Evolutionary conservation across 2,888 invertebrate species (phyloP), one percentile per base, ranked within the genome.

Genomic region (Caenorhabditis becei): DNA sequence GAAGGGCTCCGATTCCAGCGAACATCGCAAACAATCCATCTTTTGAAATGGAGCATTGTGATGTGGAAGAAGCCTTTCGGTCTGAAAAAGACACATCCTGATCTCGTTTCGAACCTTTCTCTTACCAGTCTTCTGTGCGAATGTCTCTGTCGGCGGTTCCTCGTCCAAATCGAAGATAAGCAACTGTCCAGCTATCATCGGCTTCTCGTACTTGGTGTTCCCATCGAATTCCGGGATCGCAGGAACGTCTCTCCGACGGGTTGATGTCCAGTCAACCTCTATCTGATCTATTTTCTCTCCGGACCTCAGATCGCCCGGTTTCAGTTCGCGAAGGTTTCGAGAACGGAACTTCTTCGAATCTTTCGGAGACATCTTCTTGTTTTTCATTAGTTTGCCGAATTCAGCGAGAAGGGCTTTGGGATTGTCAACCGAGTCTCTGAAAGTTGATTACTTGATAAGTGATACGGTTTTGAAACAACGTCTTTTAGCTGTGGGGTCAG

Each of bases 131-230:
- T 44, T 65, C n/a, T 20, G 49, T 10, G 20, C 10, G 26, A 47
- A 35, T 1, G 59, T 20, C 37, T 81, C 85, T 24, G 18, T 53
- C 18, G 90, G 90, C n/a, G 90, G 90, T 41, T 88, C 89, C 63
- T 91, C 91, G 65, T 91, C 91, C 74, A 91, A 61, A 77, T 91
- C 91, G 79, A 86, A 91, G 37, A 91, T 88, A 32, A 91, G 59
- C 44, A 91, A 74, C 69, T 91, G 91, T 3, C 91, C 91, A 23
- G 91, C 83, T 35, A 91, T 88, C 86, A 88, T 87, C 23, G 89
- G 86, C 35, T 79, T 75, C 8, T 70, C 77, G 24, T 51, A 44
- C 20, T 72, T 75, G 0, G 51, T 49, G 7, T 14, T 59, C 14
- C 53, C 56, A 23, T 70, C 56, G 18, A 67, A 65, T 32, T 70